phyloP scores from a whole-genome alignment of 2,113 vertebrate species.

The Oriolus oriolus region DNA sequence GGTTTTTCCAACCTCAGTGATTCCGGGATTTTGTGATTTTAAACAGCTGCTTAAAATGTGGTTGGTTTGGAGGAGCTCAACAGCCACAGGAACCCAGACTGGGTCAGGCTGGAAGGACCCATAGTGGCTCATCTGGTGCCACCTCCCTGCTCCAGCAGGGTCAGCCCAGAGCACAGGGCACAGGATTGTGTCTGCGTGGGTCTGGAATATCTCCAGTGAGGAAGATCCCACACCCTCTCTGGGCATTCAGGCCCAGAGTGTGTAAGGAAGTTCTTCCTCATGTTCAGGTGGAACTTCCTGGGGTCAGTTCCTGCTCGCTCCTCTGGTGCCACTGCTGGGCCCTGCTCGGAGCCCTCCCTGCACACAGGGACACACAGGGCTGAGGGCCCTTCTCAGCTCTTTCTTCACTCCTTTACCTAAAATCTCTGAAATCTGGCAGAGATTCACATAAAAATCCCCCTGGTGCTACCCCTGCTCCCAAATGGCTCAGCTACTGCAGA shows the following conservation, averaged over 20 bases:
- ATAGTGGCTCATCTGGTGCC: background rate
- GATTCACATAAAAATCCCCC: background rate
- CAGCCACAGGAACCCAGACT: background rate
- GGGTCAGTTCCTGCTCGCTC: background rate
- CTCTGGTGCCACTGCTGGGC: background rate
- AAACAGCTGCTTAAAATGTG: background rate
- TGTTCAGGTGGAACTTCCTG: background rate
- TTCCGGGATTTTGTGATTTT: background rate
- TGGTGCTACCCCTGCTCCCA: background rate
- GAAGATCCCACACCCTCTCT: background rate
- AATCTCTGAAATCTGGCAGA: background rate
- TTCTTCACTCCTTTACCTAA: background rate
- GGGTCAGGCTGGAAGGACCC: background rate
- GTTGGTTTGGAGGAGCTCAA: background rate
- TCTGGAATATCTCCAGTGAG: background rate
- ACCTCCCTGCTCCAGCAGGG: background rate
- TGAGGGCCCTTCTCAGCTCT: background rate
- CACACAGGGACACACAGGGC: background rate
- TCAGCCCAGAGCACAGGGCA: background rate
- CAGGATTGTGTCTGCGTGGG: rapidly evolving
- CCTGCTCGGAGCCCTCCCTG: background rate
- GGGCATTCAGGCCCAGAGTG: background rate
- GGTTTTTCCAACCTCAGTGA: too few relatives aligned
- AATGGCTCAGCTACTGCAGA: background rate
- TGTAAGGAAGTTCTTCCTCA: background rate